Percentiles rank a stretch among this genome's conserved stretches.
These are phyloP conservation scores for Lydus trimaculatus DNA, from an alignment of 2,888 invertebrate species.

Conservation along the genomic window DNA sequence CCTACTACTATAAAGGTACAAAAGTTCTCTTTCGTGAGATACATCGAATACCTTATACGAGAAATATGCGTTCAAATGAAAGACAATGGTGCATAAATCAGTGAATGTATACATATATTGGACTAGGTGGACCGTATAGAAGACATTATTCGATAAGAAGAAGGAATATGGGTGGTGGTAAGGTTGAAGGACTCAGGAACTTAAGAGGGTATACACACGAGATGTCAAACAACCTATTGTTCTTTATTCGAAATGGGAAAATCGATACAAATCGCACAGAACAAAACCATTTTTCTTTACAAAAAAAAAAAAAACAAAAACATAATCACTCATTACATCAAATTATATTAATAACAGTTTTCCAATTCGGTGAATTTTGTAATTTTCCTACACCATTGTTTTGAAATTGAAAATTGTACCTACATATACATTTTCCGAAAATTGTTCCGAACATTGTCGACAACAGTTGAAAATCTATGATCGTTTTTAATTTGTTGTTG, in stretches of 20 bases:
- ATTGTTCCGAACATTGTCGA: background rate
- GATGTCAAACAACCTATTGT: background rate
- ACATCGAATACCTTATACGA: constrained; percentile 54
- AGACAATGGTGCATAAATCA: constrained; percentile 63
- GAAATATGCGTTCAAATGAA: constrained; percentile 62
- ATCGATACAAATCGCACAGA: background rate
- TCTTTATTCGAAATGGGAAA: background rate
- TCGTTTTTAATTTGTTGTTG: background rate
- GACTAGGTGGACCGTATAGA: constrained; percentile 11
- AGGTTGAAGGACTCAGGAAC: constrained; percentile 1
- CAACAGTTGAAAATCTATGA: background rate
- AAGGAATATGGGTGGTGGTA: background rate
- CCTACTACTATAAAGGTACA: constrained; percentile 4
- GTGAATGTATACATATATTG: constrained; percentile 22
- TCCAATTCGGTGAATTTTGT: no score
- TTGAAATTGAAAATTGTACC: no score
- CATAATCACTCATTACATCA: no score
- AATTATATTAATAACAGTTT: no score
- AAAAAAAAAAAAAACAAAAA: background rate
- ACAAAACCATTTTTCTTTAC: background rate
- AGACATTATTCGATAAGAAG: background rate
- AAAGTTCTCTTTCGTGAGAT: constrained; percentile 49
- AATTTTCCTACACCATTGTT: no score
- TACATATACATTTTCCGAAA: background rate
- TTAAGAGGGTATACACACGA: background rate